Conservation (phyloP, 2,888 invertebrate genomes). For the Mermis nigrescens region DNA sequence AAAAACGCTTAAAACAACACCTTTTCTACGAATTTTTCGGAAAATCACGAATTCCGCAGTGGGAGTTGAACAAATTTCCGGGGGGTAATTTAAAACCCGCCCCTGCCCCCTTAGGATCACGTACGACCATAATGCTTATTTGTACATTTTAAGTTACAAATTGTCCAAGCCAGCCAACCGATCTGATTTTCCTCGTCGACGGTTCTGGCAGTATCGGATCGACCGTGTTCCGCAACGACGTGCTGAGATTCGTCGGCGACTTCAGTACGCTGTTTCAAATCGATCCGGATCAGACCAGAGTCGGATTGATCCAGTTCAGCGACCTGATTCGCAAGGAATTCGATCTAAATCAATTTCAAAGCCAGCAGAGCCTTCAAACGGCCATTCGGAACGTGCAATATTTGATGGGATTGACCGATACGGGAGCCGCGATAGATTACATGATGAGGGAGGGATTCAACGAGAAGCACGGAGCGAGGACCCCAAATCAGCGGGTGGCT, state of each 20-base stretch:
- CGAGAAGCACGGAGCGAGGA: conserved; percentile 19
- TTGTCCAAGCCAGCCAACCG: neutral
- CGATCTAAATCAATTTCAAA: neutral
- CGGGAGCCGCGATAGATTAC: conserved; percentile 20
- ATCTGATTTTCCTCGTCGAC: conserved; percentile 7
- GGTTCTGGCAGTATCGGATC: conserved; percentile 5
- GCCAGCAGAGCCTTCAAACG: neutral
- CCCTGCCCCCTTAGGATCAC: too few relatives aligned
- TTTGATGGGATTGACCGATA: conserved; percentile 3
- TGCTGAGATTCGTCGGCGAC: conserved; percentile 5
- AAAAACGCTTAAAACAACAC: too few relatives aligned
- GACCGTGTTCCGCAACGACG: neutral
- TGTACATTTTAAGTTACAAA: conserved; percentile 2
- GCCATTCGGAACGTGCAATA: neutral
- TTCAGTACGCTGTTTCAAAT: conserved; percentile 1
- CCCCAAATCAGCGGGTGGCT: conserved; percentile 20
- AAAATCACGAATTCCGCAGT: too few relatives aligned
- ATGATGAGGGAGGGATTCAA: conserved; percentile 21
- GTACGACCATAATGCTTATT: too few relatives aligned
- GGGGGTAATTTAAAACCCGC: too few relatives aligned
- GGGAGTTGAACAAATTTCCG: too few relatives aligned
- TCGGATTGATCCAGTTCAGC: conserved; percentile 5
- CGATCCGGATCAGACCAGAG: conserved; percentile 2
- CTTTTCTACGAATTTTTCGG: too few relatives aligned
- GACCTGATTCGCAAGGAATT: conserved; percentile 1